A percentile compares a stretch with the other conserved stretches of the same genome.
Evolutionary conservation across 2,113 vertebrate species (phyloP).

Genomic region (Cheilinus undulatus): DNA sequence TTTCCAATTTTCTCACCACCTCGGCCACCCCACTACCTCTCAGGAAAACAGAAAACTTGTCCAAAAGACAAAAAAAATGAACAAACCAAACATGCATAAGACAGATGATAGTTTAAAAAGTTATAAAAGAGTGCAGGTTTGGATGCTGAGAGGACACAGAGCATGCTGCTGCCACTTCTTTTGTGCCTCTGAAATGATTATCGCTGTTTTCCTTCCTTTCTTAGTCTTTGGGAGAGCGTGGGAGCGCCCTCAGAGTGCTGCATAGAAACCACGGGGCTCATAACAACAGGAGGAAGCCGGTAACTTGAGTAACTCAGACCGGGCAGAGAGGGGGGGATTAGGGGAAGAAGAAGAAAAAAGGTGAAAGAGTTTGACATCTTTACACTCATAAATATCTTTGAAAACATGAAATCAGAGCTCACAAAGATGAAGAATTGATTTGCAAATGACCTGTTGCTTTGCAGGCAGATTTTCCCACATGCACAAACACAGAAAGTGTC

Average conservation of each 20-base stretch:
- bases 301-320: constrained; percentile 77
- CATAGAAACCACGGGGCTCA: constrained; percentile 77
- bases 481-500: neutral
- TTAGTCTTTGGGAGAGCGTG: constrained; percentile 76
- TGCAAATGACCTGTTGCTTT: constrained; percentile 40
- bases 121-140: constrained; percentile 12
- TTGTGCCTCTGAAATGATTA: constrained; percentile 67
- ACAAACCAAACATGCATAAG: constrained; percentile 52
- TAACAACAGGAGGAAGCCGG: constrained; percentile 84
- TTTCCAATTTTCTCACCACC: constrained; percentile 85
- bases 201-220: constrained; percentile 79
- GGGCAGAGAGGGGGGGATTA: constrained; percentile 36
- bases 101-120: constrained; percentile 21
- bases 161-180: constrained; percentile 54
- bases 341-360: constrained; percentile 16
- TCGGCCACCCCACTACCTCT: constrained; percentile 72
- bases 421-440: constrained; percentile 10
- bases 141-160: constrained; percentile 15
- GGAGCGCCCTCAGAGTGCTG: constrained; percentile 73
- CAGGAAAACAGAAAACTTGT: constrained; percentile 62
- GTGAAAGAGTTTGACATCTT: constrained; percentile 17
- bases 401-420: constrained; percentile 16
- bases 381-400: constrained; percentile 11
- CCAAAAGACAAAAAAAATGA: constrained; percentile 58
- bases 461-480: constrained; percentile 11